Evolutionary conservation across 1,140 invertebrate species (phyloP), one percentile per base, ranked within the genome.

Genomic region (Drosophila mojavensis): DNA sequence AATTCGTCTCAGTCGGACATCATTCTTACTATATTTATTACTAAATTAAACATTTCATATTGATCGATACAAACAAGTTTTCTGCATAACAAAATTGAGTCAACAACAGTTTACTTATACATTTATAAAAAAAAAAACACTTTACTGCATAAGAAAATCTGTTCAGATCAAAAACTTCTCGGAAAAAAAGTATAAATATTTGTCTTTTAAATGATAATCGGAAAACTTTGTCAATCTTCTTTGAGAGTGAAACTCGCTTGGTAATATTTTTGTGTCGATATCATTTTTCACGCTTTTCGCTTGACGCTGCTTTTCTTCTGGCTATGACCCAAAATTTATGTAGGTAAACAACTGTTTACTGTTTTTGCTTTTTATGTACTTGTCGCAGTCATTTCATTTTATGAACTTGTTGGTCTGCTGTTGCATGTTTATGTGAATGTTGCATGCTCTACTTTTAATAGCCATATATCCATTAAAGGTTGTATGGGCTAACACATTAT

Each of bases 271-370:
- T 58, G 55, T 43, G 7, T 45, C 24, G 13, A 26, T 58, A 58
- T 43, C 24, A 58, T 9, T 58, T 43, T 56, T 26, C 20, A 9
- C 4, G 53, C 30, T 55, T 55, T 55, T 36, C 10, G 39, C 39
- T 56, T 41, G 53, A 10, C 28, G 24, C 20, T 24, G 36, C 20
- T 45, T 58, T 43, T 10, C 7, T n/a, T n/a, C 7, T 56, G 4
- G 30, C 17, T 43, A 3, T 58, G 55, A 43, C 55, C 20, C 24
- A 15, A 39, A 58, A 43, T 58, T 58, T 58, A 43, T 58, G 20
- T 28, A 43, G 20, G 20, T 58, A 59, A 59, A 30, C 26, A 59
- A 55, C 3, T 55, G 15, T 55, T 41, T 7, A 33, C 33, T 33
- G 33, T 33, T 47, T 58, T 45, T 39, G 10, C 2, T 39, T 39